Base-by-base conservation (phyloP, 1,140 invertebrate genomes). In the Drosophila subpulchrella region DNA sequence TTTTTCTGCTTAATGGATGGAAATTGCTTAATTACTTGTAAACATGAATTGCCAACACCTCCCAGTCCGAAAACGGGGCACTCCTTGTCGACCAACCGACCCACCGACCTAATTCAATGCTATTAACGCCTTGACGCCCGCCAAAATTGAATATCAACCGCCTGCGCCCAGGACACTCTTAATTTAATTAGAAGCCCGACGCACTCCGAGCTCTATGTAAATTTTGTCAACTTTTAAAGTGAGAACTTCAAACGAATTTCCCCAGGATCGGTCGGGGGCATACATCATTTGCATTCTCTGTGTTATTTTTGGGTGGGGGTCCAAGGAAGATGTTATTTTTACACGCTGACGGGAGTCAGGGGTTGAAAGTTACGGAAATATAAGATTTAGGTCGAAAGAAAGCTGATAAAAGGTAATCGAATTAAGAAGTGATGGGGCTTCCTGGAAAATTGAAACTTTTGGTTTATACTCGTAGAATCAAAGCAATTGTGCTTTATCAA, bases 11-110 rank as follows among this genome's bases (percentile, higher is more conserved):
- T 72, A 72, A 72, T 72, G 68, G 48, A 77, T 61, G 53, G 71
- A 89, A 88, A 84, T 89, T 88, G 84, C 70, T 84, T 84, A 88
- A 88, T 88, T 89, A 90, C 76, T 89, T 88, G 84, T 89, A 88
- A 88, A 88, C 76, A 88, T 88, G 84, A 88, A 90, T 88, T 88
- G 81, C 68, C 83, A 84, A 89, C 84, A 84, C 84, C 84, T 88
- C 51, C 27, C 41, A 27, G 58, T 41, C 44, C 48, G 39, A 36
- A 44, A 47, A 46, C 72, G 17, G 27, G 39, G 17, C 44, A 55
- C 56, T 73, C 81, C 60, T 6, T 8, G 8, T 10, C 7, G 32
- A 34, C 32, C 32, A 10, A 10, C 6, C 7, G 32, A 34, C 32
- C 63, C 78, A 56, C 27, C 53, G 62, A 68, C 83, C 68, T 81